Base-by-base conservation (phyloP, 2,888 invertebrate genomes). In the Scaptomyza caliginosa region DNA sequence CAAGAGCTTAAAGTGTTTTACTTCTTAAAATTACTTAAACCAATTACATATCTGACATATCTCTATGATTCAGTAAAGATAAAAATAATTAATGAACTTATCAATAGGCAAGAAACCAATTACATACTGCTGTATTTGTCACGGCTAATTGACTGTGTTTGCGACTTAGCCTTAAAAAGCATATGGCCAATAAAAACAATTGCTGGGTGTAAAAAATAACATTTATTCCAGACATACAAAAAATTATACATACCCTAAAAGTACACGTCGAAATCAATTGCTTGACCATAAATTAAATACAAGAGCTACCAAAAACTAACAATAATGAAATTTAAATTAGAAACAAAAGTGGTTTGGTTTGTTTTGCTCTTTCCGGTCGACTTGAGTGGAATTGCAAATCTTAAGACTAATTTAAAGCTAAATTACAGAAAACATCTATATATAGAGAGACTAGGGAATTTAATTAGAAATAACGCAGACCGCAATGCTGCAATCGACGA, bases 321-420 rank as follows among this genome's bases (percentile, higher is more conserved):
- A 11, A 32, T 19, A 28, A 13, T 1, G 7, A 0, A 40, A 32
- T 28, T 16, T 10, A 21, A 40, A 28, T 17, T 4, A 26, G 19
- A 34, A 13, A 26, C 8, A 36, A 32, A 38, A 39, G 23, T 40
- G 24, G 16, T 21, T 34, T 32, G 13, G 39, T 40, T 38, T 8
- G 39, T 40, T 38, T 8, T 24, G 54, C 13, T 42, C 6, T 50
- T 51, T 52, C 51, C 60, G 46, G 55, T 21, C 6, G 24, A 63
- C 48, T 52, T 32, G 56, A 36, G 13, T 50, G 45, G 76, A 63
- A 63, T 75, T 52, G 2, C 4, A n/a, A 70, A 43, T 63, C n/a
- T 26, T 62, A 42, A 39, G 6, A 32, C 54, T 28, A 49, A 72
- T 26, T 56, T 52, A 51, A 54, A 39, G 38, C 67, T 67, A 46